A percentile compares a stretch with the other conserved stretches of the same genome.
These are phyloP conservation scores for Thaleichthys pacificus DNA, from an alignment of 2,797 vertebrate genomes.

Conservation along the genomic window DNA sequence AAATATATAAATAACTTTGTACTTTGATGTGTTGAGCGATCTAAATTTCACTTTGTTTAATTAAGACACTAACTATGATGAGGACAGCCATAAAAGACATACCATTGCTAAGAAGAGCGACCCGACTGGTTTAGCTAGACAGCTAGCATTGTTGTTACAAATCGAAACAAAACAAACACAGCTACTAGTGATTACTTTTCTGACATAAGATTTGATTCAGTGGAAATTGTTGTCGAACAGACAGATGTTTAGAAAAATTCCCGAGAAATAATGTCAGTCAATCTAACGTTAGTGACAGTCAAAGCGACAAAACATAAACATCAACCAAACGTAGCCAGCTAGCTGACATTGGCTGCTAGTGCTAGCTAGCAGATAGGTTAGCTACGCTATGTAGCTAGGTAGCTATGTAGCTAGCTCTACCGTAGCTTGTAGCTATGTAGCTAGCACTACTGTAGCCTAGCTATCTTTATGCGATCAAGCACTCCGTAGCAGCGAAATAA, in stretches of 20 bases:
- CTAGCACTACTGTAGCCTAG: neutral
- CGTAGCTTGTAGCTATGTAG: neutral
- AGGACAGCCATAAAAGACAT: neutral
- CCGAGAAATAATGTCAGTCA: no score
- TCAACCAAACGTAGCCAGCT: neutral
- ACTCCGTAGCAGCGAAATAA: neutral
- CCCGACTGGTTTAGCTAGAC: neutral
- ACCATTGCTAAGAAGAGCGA: neutral
- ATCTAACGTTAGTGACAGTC: neutral
- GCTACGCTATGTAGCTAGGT: slow-evolving; percentile 1
- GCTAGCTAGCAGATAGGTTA: neutral
- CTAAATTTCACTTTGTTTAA: slow-evolving; percentile 29
- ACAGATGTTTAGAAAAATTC: neutral
- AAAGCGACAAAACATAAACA: neutral
- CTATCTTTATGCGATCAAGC: no score
- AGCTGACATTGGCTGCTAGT: neutral
- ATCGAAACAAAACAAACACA: no score
- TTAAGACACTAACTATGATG: slow-evolving; percentile 5
- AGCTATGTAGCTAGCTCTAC: no score
- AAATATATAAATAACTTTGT: neutral
- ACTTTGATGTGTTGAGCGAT: neutral
- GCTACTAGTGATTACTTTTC: no score
- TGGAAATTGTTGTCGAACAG: neutral
- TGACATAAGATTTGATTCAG: no score
- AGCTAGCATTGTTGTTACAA: no score